These are phyloP conservation scores for Lampris incognitus DNA, from an alignment of 2,113 vertebrate genomes.

Conservation along the genomic window DNA sequence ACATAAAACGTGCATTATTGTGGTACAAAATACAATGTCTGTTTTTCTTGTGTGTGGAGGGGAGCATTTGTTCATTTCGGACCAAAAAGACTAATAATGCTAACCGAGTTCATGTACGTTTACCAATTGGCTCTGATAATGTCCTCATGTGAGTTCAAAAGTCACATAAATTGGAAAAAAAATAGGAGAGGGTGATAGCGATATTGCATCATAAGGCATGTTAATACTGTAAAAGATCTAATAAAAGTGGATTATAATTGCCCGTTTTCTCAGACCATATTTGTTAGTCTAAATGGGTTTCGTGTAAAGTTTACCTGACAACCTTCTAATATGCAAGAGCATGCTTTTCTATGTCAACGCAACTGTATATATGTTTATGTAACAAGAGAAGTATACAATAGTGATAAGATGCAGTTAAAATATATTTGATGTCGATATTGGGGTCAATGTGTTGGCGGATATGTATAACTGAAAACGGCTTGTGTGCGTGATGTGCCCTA, in stretches of 20 bases:
- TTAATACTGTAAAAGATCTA: conserved; percentile 77
- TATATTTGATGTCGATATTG: conserved; percentile 60
- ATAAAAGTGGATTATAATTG: conserved; percentile 72
- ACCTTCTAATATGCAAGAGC: conserved; percentile 79
- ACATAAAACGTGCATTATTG: conserved; percentile 39
- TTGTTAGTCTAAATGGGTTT: conserved; percentile 66
- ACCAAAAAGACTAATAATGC: conserved; percentile 31
- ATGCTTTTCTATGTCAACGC: conserved; percentile 75
- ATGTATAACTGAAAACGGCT: conserved; percentile 56
- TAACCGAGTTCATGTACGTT: conserved; percentile 37
- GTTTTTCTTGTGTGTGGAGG: conserved; percentile 29
- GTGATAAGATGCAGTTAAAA: conserved; percentile 35
- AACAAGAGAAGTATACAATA: conserved; percentile 48
- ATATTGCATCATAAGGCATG: conserved; percentile 74
- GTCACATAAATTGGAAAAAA: conserved; percentile 41
- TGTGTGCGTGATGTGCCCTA: conserved; percentile 66
- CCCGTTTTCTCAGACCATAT: conserved; percentile 72
- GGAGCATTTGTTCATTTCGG: conserved; percentile 51
- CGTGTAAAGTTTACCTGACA: conserved; percentile 73
- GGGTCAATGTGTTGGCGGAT: conserved; percentile 59
- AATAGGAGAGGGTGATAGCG: conserved; percentile 39
- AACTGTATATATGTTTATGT: conserved; percentile 68
- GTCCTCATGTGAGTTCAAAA: conserved; percentile 43
- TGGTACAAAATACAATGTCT: conserved; percentile 51
- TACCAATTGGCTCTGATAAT: conserved; percentile 31